A percentile compares a stretch with the other conserved stretches of the same genome.
Conservation (phyloP, 2,113 vertebrate species). For the Nicator chloris region DNA sequence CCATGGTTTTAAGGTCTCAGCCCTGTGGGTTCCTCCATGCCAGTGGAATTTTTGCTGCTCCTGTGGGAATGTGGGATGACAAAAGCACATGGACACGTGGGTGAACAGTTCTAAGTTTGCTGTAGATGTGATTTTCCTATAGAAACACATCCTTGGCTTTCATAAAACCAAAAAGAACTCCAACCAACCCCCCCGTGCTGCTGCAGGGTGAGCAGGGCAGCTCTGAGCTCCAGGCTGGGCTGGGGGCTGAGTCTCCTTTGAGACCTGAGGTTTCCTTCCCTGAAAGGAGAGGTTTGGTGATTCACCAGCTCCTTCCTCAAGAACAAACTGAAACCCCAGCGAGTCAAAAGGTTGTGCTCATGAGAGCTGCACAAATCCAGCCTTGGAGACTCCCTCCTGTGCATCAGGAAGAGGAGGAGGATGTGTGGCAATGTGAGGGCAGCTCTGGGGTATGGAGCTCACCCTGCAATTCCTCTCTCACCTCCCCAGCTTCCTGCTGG, state of each 20-base stretch:
- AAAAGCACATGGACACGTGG: accelerated
- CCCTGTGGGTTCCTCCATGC: not conserved
- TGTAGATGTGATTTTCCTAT: not conserved
- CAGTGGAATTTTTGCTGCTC: not conserved
- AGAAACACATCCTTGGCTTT: not conserved
- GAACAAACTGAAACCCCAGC: not conserved
- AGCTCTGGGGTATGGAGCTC: not conserved
- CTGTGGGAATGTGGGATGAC: not conserved
- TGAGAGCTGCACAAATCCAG: not conserved
- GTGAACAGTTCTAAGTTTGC: not conserved
- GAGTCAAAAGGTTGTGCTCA: not conserved
- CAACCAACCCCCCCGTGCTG: not conserved
- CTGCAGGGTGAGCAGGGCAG: not conserved
- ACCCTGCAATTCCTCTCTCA: not conserved
- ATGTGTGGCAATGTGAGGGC: not conserved
- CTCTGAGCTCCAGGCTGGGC: not conserved
- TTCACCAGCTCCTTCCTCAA: not conserved
- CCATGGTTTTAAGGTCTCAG: not conserved
- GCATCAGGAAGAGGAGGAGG: not conserved
- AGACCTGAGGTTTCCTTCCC: not conserved
- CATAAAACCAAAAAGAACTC: not conserved
- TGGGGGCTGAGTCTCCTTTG: not conserved
- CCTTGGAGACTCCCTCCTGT: not conserved
- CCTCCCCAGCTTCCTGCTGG: not conserved
- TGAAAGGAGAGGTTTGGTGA: not conserved